Conservation (phyloP, 2,113 vertebrate genomes). For the Vicugna pacos region DNA sequence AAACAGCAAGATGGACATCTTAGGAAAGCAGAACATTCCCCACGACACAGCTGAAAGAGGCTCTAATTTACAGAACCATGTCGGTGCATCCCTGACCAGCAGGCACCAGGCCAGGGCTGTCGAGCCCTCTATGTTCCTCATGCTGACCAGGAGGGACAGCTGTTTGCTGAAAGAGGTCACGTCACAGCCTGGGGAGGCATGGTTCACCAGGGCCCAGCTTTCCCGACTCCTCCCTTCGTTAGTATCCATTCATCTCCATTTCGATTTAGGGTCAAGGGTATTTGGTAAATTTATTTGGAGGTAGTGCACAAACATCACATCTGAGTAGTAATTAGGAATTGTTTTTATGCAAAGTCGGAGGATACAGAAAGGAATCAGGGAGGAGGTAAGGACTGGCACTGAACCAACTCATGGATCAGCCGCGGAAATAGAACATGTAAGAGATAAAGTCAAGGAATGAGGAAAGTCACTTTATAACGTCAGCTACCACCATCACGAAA, state of each 20-base stretch:
- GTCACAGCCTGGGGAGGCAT: fast-evolving
- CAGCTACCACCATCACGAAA: not conserved
- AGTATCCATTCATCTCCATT: not conserved
- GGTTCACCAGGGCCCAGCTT: not conserved
- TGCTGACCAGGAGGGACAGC: not conserved
- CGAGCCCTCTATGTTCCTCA: too few relatives aligned
- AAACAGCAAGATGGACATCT: not conserved
- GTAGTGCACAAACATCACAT: not conserved
- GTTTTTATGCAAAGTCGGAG: not conserved
- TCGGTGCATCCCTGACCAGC: not conserved
- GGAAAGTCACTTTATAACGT: not conserved
- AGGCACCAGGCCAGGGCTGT: not conserved
- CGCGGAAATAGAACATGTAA: fast-evolving
- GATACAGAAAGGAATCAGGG: not conserved
- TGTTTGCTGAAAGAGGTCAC: not conserved
- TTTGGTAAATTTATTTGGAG: not conserved
- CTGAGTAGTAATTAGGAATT: not conserved
- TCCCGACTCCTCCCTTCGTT: fast-evolving
- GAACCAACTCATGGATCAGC: fast-evolving
- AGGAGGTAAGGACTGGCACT: fast-evolving
- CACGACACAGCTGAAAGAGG: not conserved
- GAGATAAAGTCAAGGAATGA: fast-evolving
- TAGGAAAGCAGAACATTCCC: not conserved
- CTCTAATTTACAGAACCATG: fast-evolving
- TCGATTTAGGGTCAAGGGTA: not conserved